Evolutionary conservation across 37 sponge, comb jelly and placozoan genomes (phyloP).

Genomic region (Crambe crambe): DNA sequence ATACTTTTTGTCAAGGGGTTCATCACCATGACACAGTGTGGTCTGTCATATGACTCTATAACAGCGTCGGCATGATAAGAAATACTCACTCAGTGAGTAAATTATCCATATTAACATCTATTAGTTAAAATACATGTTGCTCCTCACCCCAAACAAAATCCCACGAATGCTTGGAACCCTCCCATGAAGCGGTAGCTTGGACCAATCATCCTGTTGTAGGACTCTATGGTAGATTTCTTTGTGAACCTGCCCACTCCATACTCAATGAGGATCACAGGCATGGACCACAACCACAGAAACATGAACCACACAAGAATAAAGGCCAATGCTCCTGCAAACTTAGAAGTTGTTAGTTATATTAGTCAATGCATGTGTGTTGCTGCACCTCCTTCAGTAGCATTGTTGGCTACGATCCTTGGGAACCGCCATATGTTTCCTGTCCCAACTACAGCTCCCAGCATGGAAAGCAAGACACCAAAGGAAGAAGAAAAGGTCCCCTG

Average conservation of each 20-base stretch:
- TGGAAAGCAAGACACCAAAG: constrained; percentile 59
- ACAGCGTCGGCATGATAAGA: too few relatives aligned
- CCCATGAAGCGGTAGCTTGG: constrained; percentile 79
- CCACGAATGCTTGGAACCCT: constrained; percentile 54
- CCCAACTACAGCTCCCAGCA: constrained; percentile 81
- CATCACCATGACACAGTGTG: too few relatives aligned
- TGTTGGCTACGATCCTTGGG: constrained; percentile 78
- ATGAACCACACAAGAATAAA: constrained; percentile 81
- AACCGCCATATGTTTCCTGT: constrained; percentile 92
- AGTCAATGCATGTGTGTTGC: too few relatives aligned
- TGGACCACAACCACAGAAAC: constrained; percentile 85
- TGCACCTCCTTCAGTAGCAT: constrained; percentile 72
- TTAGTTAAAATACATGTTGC: too few relatives aligned
- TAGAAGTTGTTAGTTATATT: too few relatives aligned
- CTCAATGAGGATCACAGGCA: constrained; percentile 82
- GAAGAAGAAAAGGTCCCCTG: constrained; percentile 76
- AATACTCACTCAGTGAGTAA: too few relatives aligned
- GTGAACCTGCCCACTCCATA: constrained; percentile 83
- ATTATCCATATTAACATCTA: too few relatives aligned
- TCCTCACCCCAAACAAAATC: constrained; percentile 64
- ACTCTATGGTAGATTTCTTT: constrained; percentile 58
- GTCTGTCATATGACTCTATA: too few relatives aligned
- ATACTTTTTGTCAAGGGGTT: too few relatives aligned
- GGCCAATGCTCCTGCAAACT: constrained; percentile 64
- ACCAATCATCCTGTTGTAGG: constrained; percentile 59